Evolutionary conservation across 2,113 vertebrate species (phyloP).

Genomic region (Prietella phreatophila): DNA sequence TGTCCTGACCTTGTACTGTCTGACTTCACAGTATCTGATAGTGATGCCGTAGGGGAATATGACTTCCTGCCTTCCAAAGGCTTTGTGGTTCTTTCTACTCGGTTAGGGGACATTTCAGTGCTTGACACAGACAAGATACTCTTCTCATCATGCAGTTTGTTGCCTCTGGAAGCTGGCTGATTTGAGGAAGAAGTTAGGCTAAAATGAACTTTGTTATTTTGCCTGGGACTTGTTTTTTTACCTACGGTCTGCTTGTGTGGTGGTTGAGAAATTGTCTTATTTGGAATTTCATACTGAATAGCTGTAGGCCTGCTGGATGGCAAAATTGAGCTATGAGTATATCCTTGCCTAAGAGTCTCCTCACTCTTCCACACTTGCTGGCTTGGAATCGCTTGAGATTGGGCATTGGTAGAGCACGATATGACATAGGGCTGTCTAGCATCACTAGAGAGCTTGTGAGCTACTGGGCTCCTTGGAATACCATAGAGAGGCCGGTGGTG

Average conservation of each 20-base stretch:
- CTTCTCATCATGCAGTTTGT: constrained; percentile 35
- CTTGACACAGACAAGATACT: constrained; percentile 53
- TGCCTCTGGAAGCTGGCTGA: constrained; percentile 38
- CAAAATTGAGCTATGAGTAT: constrained; percentile 56
- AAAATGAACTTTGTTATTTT: constrained; percentile 47
- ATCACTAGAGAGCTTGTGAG: constrained; percentile 62
- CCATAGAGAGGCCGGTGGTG: constrained; percentile 45
- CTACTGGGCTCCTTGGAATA: constrained; percentile 65
- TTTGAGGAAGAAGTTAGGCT: constrained; percentile 40
- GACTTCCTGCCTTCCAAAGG: constrained; percentile 54
- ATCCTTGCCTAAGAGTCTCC: constrained; percentile 53
- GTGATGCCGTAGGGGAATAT: constrained; percentile 60
- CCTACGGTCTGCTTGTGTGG: constrained; percentile 18
- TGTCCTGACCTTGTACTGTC: constrained; percentile 53
- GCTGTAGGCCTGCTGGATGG: constrained; percentile 64
- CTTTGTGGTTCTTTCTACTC: constrained; percentile 60
- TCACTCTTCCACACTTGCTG: constrained; percentile 45
- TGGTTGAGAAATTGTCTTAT: constrained; percentile 27
- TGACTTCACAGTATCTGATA: constrained; percentile 49
- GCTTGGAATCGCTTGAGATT: constrained; percentile 30
- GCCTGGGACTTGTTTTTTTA: constrained; percentile 24
- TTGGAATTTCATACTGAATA: constrained; percentile 63
- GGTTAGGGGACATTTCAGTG: constrained; percentile 55
- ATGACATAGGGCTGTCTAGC: constrained; percentile 31
- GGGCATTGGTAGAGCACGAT: not conserved